Evolutionary conservation across 2,888 invertebrate species (phyloP), one percentile per base, ranked within the genome.

Genomic region (Drosophila gaucha): DNA sequence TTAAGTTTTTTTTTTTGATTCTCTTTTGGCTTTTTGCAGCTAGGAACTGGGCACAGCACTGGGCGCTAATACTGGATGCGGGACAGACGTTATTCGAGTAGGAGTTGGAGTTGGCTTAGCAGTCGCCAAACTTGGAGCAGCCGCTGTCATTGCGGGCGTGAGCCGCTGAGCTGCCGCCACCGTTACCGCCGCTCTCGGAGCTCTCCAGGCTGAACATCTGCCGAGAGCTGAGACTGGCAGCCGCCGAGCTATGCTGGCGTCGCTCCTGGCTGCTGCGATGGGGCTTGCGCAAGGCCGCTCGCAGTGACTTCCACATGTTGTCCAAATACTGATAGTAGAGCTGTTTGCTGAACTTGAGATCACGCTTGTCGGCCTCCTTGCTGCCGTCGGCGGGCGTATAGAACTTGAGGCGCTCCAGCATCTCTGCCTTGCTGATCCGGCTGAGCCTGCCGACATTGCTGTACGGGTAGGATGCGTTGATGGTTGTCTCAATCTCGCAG

Each of bases 401-500:
- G 57, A 91, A 90, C 6, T 78, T 70, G 4, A 91, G 68, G 0
- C 74, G 74, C 2, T 74, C 70, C 49, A 18, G 31, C 82, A 86
- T 89, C 2, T 56, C 67, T 0, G 47, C 69, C 3, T 66, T 64
- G 38, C 76, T 78, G 2, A 84, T 52, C 4, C 66, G 67, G 3
- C 47, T 70, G 14, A 90, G 60, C 44, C 87, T 89, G 16, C 57
- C 65, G 5, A 55, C 72, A 16, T 69, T 71, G 26, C 54, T 67
- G 6, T 78, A 50, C 8, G 89, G 79, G 14, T 80, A 78, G 4
- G 90, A 86, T 2, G 73, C 65, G 36, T 91, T 91, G 72, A 91
- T 90, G 43, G 90, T 84, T 1, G 80, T 80, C 83, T 91, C 91
- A 46, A 91, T 80, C 50, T 90, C 89, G 57, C 91, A 92, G 8